Percentiles rank a stretch among this genome's conserved stretches.
Evolutionary conservation across 2,888 invertebrate species (phyloP).

Genomic region (Tinea trinotella): DNA sequence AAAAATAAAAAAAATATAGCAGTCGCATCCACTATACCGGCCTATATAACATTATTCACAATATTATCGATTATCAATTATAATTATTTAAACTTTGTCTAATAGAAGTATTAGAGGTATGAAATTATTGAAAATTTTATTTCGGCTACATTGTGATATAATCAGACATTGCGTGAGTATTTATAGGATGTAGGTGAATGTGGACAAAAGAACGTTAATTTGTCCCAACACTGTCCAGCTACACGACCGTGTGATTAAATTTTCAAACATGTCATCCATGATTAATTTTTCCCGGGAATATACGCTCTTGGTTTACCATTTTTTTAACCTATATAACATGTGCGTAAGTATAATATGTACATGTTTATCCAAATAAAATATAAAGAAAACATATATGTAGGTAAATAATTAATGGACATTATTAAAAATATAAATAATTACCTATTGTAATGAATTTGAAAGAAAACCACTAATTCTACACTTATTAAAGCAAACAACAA

Average conservation of each 20-base stretch:
- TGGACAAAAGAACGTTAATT: conserved; percentile 39
- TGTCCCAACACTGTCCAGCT: conserved; percentile 32
- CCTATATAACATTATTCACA: too few relatives aligned
- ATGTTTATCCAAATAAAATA: too few relatives aligned
- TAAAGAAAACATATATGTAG: too few relatives aligned
- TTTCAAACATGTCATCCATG: conserved; percentile 50
- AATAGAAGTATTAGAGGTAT: too few relatives aligned
- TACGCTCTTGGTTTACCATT: conserved; percentile 5
- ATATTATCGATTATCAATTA: too few relatives aligned
- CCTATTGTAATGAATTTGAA: not conserved
- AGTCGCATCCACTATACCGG: too few relatives aligned
- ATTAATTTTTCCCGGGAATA: conserved; percentile 39
- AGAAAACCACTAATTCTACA: not conserved
- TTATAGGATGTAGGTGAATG: conserved; percentile 36
- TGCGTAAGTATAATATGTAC: too few relatives aligned
- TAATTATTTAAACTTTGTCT: too few relatives aligned
- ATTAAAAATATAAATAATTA: not conserved
- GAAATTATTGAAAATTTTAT: conserved; percentile 1
- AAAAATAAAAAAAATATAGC: too few relatives aligned
- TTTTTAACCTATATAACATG: too few relatives aligned
- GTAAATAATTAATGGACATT: not conserved
- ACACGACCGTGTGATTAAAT: conserved; percentile 59
- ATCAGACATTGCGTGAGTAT: conserved; percentile 38
- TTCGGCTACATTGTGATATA: conserved; percentile 19
- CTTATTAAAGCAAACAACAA: not conserved